Evolutionary conservation across 1,140 invertebrate genomes (phyloP).

Genomic region (Ectropis grisescens): DNA sequence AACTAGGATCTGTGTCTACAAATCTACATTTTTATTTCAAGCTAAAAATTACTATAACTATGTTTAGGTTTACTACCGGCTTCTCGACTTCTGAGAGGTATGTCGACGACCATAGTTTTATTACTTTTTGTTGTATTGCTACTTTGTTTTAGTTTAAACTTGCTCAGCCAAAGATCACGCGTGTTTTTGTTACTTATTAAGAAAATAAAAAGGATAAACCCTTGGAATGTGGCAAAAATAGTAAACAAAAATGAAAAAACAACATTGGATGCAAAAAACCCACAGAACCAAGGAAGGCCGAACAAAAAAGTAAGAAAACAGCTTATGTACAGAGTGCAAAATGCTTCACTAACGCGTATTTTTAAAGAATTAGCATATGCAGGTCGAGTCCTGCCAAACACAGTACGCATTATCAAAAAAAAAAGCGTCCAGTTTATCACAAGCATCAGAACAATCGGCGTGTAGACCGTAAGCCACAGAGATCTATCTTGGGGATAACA

Average conservation of each 20-base stretch:
- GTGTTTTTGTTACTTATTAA: conserved; percentile 68
- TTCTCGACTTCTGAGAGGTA: no score
- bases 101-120: no score
- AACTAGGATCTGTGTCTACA: no score
- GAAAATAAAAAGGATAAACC: conserved; percentile 67
- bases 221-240: conserved; percentile 65
- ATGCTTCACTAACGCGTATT: conserved; percentile 54
- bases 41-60: no score
- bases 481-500: conserved; percentile 58
- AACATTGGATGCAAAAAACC: conserved; percentile 47
- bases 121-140: no score
- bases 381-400: conserved; percentile 62
- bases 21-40: no score
- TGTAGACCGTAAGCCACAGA: conserved; percentile 57
- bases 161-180: conserved; percentile 63
- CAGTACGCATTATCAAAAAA: conserved; percentile 59
- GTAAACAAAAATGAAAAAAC: conserved; percentile 66
- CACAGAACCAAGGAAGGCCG: conserved; percentile 68
- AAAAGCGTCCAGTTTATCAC: conserved; percentile 64
- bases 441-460: conserved; percentile 55
- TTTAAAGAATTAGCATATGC: conserved; percentile 42
- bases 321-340: conserved; percentile 58
- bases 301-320: conserved; percentile 67
- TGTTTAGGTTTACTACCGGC: no score
- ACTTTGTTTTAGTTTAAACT: conserved; percentile 56